Evolutionary conservation across 2,888 invertebrate species (phyloP), one percentile per base, ranked within the genome.

Genomic region (Amorpha juglandis): DNA sequence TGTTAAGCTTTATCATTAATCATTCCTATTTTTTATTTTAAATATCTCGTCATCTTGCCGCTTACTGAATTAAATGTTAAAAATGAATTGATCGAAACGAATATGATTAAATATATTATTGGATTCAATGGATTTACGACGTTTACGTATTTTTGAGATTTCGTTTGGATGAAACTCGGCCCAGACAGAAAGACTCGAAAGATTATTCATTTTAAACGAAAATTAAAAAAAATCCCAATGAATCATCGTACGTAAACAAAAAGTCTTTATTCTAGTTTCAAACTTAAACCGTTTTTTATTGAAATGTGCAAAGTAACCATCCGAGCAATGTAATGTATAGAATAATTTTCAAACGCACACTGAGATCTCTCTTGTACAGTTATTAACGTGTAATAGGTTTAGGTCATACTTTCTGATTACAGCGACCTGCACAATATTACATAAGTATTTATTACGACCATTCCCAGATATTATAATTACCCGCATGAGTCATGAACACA

Each of bases 311-410:
- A 53, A 33, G 6, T 42, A 11, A 6, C 9, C 16, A 38, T 42
- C 16, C 8, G 6, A 16, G 1, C 38, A 55, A 38, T 11, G 16
- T 19, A 6, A 19, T 58, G 42, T 58, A 19, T 42, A 58, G 58
- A 55, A 55, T 55, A 3, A 58, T 63, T 14, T 63, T 47, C 8
- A 38, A 63, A 63, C 63, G 63, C 63, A 63, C 63, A 63, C 38
- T 51, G 21, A 50, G 63, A 63, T 63, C 63, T 63, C 63, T 58
- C 50, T 50, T 63, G 58, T 64, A 63, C 67, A 67, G 55, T 64
- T 62, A 58, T 58, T 55, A 38, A 55, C 19, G 19, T 38, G 58
- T 58, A 62, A 53, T 63, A 21, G 51, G n/a, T 58, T 38, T 58
- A 58, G 1, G 19, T 58, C 6, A 12, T 11, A 42, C 58, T 58